Conservation (phyloP, 2,888 invertebrate species). For the Cheilosia variabilis region DNA sequence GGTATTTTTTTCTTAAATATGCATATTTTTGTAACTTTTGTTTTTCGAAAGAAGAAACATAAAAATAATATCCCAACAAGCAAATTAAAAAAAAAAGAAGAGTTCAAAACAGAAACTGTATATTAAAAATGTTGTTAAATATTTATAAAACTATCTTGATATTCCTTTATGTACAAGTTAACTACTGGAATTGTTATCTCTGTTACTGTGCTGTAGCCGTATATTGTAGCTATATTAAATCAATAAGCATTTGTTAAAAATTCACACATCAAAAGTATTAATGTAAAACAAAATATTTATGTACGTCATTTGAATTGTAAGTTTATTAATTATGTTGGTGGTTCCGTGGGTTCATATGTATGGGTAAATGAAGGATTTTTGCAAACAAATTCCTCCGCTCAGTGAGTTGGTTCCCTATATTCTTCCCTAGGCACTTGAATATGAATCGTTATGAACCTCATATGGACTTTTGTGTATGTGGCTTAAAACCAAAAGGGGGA, state of each 20-base stretch:
- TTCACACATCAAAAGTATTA: constrained; percentile 56
- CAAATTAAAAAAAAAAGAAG: constrained; percentile 67
- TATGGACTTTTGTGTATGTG: no score
- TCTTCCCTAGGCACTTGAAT: no score
- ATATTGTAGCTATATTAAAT: constrained; percentile 7
- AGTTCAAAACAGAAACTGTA: constrained; percentile 78
- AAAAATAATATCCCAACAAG: constrained; percentile 15
- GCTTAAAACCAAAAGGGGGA: no score
- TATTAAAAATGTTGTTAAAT: constrained; percentile 37
- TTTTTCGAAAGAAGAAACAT: no score
- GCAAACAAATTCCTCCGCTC: no score
- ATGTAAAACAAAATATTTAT: not conserved
- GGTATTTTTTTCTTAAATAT: not conserved
- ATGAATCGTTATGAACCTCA: no score
- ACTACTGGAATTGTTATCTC: constrained; percentile 55
- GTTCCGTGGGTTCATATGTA: not conserved
- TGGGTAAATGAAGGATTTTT: no score
- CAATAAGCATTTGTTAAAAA: constrained; percentile 54
- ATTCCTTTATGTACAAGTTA: constrained; percentile 51
- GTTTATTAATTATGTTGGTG: not conserved
- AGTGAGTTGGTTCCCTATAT: no score
- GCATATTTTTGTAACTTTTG: not conserved
- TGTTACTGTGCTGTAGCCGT: constrained; percentile 44
- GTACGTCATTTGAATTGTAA: not conserved
- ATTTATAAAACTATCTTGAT: constrained; percentile 46